A percentile compares a stretch with the other conserved stretches of the same genome.
Conservation (phyloP, 2,113 vertebrate genomes). For the Crocuta crocuta region DNA sequence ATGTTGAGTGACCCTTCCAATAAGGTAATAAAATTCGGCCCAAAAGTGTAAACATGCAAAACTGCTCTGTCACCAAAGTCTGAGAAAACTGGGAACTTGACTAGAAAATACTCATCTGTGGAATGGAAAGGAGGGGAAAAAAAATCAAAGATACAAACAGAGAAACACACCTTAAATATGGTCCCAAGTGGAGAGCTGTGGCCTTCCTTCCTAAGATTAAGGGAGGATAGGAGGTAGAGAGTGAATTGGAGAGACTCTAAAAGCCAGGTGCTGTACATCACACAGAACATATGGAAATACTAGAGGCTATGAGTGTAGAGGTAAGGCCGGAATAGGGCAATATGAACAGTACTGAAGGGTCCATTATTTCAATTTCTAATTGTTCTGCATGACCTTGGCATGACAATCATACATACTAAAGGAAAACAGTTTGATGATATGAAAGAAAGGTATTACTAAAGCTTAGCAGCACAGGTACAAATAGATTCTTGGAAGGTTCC, state of each 20-base stretch:
- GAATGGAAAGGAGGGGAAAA: background rate
- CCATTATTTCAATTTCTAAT: background rate
- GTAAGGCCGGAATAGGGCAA: background rate
- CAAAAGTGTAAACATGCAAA: constrained; percentile 13
- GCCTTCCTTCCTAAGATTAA: background rate
- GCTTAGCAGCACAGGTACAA: background rate
- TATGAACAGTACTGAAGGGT: background rate
- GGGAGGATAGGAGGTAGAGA: background rate
- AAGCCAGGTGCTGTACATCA: background rate
- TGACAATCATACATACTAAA: background rate
- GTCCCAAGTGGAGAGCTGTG: background rate
- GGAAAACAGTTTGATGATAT: background rate
- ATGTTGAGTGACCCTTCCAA: background rate
- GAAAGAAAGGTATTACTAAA: background rate
- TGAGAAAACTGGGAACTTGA: background rate
- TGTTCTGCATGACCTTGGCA: background rate
- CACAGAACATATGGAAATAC: background rate
- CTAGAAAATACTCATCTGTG: background rate
- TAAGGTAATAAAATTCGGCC: constrained; percentile 1
- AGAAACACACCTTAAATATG: background rate
- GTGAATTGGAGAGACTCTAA: background rate
- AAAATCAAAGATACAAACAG: background rate
- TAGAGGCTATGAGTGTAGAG: no score
- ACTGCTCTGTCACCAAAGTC: background rate
- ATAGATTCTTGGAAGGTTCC: background rate